Base-by-base conservation (phyloP, 2,888 invertebrate genomes). In the Argyresthia albistria region DNA sequence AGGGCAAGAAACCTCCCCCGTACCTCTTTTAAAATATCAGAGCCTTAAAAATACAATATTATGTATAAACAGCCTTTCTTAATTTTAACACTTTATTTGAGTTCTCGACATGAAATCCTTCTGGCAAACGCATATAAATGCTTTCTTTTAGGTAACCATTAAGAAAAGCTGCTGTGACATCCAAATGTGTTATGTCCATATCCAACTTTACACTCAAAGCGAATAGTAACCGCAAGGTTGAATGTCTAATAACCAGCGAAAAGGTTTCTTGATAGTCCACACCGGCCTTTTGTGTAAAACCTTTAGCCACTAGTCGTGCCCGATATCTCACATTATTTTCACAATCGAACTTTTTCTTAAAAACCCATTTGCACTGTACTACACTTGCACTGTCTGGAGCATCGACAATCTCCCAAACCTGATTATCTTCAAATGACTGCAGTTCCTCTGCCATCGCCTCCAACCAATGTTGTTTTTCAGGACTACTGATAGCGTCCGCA, bases 391-490 rank as follows among this genome's bases (percentile, higher is more conserved):
- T 48, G 43, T 25, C n/a, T 14, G 56, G 54, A 43, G 46, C 9
- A 43, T 56, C 53, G n/a, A 54, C 55, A 8, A 54, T 12, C 35
- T 53, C 56, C 54, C 58, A 58, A n/a, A 50, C 54, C 9, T 54
- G 4, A 39, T 58, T 58, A 12, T 58, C 56, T 46, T 56, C 39
- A 36, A 58, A 58, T 37, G 56, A 52, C 52, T 58, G 54, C 53
- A 58, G 55, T 37, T 56, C 55, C 9, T 58, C 56, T 45, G 45
- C 50, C 54, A 55, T 55, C 15, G 58, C 58, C 55, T 55, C 49
- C 43, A 53, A 43, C 54, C 54, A 58, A 45, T 53, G 43, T n/a
- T 56, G 48, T 46, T 37, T 46, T 35, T 58, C 58, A 49, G 56
- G 54, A 25, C 55, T 48, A 43, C 49, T 53, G 43, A 56, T 43